Conservation (phyloP, 2,113 vertebrate genomes). For the Heliornis fulica region DNA sequence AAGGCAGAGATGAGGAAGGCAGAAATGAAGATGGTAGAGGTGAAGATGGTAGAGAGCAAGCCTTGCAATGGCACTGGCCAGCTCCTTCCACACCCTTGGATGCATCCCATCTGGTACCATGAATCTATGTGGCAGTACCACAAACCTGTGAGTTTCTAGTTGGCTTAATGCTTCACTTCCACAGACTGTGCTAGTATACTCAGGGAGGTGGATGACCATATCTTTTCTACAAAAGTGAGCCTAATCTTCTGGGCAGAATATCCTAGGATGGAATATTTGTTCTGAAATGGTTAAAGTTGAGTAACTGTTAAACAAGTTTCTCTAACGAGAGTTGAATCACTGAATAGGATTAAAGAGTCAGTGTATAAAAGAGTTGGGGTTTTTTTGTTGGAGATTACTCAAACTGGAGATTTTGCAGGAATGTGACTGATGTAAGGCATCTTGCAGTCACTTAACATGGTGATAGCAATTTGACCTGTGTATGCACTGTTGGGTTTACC, state of each 20-base stretch:
- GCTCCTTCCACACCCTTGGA: neutral
- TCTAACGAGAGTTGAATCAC: neutral
- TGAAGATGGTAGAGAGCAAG: neutral
- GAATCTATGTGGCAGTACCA: too few relatives aligned
- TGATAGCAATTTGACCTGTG: neutral
- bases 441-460: slow-evolving; percentile 13
- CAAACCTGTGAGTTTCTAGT: neutral
- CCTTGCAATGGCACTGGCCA: neutral
- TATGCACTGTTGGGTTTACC: neutral
- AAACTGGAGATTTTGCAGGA: slow-evolving; percentile 8
- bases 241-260: neutral
- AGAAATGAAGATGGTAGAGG: neutral
- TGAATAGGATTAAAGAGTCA: neutral
- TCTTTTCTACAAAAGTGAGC: neutral
- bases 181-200: neutral
- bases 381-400: neutral
- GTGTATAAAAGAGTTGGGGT: neutral
- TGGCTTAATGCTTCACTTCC: neutral
- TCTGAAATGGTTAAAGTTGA: neutral
- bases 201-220: neutral
- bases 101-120: neutral
- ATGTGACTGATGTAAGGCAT: slow-evolving; percentile 8
- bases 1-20: neutral
- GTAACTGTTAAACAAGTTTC: neutral
- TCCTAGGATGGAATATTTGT: neutral